A percentile compares a stretch with the other conserved stretches of the same genome.
Evolutionary conservation across 1,140 invertebrate species (phyloP).

Genomic region (Diabrotica virgifera): DNA sequence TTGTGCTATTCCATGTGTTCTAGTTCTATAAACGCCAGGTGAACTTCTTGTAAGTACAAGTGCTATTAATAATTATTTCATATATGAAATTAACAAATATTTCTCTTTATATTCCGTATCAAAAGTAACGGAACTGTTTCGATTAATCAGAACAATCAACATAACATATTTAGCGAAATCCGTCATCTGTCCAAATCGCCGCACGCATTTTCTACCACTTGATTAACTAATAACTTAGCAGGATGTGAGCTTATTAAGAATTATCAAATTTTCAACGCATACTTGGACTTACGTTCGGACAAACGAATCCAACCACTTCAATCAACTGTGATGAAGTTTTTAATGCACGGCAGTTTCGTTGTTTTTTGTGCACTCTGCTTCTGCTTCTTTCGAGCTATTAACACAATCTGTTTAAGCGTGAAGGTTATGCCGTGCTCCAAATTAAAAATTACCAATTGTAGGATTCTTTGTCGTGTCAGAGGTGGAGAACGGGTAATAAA

Average conservation of each 20-base stretch:
- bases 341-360: not conserved
- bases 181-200: not conserved
- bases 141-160: no score
- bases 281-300: slow-evolving; percentile 5
- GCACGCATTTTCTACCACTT: not conserved
- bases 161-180: not conserved
- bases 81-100: no score
- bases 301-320: slow-evolving; percentile 14
- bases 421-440: slow-evolving; percentile 16
- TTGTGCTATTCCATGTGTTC: no score
- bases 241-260: not conserved
- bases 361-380: not conserved
- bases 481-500: no score
- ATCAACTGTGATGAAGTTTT: slow-evolving; percentile 19
- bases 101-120: no score
- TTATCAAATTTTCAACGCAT: slow-evolving; percentile 13
- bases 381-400: slow-evolving; percentile 12
- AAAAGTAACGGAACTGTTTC: no score
- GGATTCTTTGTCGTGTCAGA: not conserved
- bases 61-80: no score
- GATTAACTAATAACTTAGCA: not conserved
- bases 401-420: slow-evolving; percentile 24
- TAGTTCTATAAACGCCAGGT: no score
- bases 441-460: slow-evolving; percentile 26
- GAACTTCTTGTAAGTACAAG: no score